Conservation (phyloP, 2,888 invertebrate species). For the Yponomeuta malinellus region DNA sequence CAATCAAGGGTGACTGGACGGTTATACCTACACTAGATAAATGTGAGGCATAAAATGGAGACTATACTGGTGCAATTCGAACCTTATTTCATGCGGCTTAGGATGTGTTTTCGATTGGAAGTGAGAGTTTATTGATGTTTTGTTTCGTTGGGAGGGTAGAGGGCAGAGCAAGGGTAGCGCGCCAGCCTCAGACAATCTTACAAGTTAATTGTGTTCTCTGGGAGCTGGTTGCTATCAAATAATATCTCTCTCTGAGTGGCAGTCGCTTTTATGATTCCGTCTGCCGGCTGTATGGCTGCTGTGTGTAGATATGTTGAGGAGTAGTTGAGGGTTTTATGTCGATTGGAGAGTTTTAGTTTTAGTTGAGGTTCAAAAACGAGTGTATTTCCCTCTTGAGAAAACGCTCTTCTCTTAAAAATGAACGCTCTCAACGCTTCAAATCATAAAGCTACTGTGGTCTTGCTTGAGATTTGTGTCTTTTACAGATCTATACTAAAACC, state of each 20-base stretch:
- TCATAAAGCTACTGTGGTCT: too few species aligned
- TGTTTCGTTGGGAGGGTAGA: constrained; percentile 72
- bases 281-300: constrained; percentile 5
- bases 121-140: constrained; percentile 70
- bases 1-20: constrained; percentile 81
- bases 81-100: constrained; percentile 32
- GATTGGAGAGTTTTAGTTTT: not conserved
- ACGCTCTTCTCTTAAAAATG: not conserved
- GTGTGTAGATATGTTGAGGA: not conserved
- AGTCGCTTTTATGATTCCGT: constrained; percentile 12
- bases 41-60: constrained; percentile 72
- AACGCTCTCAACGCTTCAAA: too few species aligned
- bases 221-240: constrained; percentile 67
- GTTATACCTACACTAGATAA: constrained; percentile 75
- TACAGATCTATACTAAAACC: too few species aligned
- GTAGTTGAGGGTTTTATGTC: not conserved
- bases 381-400: not conserved
- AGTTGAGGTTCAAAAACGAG: not conserved
- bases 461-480: too few species aligned
- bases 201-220: constrained; percentile 76
- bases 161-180: constrained; percentile 66
- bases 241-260: constrained; percentile 58
- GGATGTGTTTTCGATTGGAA: constrained; percentile 32
- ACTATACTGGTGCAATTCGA: constrained; percentile 27
- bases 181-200: constrained; percentile 75